phyloP scores from a whole-genome alignment of 2,797 vertebrate genomes.

The Smutsia gigantea region DNA sequence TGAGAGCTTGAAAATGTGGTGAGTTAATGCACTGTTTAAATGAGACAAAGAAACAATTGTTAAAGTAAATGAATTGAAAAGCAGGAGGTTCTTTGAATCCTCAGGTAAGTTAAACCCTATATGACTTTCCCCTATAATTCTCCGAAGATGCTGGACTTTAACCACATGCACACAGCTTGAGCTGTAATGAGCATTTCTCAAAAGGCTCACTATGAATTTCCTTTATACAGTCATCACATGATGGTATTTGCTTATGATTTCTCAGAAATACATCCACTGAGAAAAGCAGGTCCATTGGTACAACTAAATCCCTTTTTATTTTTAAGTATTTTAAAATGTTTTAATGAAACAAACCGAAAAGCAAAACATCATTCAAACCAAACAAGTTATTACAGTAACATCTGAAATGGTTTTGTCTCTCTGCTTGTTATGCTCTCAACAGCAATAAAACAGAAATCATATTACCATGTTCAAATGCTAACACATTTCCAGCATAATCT shows the following conservation, averaged over 20 bases:
- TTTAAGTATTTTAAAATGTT: conserved; percentile 55
- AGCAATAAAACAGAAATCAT: conserved; percentile 66
- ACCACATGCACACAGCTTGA: not conserved
- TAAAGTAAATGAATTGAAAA: not conserved
- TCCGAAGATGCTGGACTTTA: not conserved
- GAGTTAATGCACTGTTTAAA: not conserved
- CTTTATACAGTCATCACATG: not conserved
- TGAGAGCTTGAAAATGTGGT: not conserved
- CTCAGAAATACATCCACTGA: conserved; percentile 28
- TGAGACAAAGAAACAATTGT: not conserved
- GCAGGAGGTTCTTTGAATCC: not conserved
- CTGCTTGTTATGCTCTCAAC: conserved; percentile 76
- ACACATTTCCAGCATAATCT: conserved; percentile 62
- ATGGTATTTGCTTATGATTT: conserved; percentile 44
- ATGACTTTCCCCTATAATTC: not conserved
- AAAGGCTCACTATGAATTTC: not conserved
- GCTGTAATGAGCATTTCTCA: not conserved
- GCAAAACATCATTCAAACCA: conserved; percentile 54
- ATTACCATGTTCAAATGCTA: conserved; percentile 73
- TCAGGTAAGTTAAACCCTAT: not conserved
- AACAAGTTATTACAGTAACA: conserved; percentile 49
- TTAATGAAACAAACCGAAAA: conserved; percentile 33
- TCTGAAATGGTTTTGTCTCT: conserved; percentile 66
- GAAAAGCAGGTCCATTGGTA: not conserved
- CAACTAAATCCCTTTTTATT: conserved; percentile 23